A percentile compares a stretch with the other conserved stretches of the same genome.
Conservation (phyloP, 2,113 vertebrate genomes). For the Python bivittatus region DNA sequence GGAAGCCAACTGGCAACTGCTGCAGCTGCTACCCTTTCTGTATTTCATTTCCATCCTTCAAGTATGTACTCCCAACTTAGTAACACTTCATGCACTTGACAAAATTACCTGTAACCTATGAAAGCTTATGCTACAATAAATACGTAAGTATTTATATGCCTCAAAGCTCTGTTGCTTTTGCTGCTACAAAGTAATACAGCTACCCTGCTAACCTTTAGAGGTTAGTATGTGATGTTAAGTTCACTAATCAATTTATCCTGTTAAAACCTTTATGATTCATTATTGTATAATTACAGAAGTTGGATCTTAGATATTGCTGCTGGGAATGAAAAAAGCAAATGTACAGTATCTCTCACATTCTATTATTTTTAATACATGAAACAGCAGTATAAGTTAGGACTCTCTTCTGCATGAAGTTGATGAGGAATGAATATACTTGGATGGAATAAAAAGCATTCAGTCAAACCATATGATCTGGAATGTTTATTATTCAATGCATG, state of each 20-base stretch:
- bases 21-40: too few species aligned
- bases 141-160: not conserved
- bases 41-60: too few species aligned
- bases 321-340: not conserved
- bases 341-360: not conserved
- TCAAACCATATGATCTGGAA: not conserved
- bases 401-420: not conserved
- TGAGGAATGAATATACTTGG: not conserved
- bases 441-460: not conserved
- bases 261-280: not conserved
- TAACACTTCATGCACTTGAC: not conserved
- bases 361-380: not conserved
- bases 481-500: not conserved
- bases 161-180: not conserved
- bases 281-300: not conserved
- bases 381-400: not conserved
- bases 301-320: not conserved
- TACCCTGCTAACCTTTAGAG: not conserved
- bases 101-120: not conserved
- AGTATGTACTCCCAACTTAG: too few species aligned
- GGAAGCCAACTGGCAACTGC: too few species aligned
- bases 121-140: not conserved
- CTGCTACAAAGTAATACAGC: not conserved
- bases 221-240: not conserved
- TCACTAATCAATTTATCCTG: not conserved